Evolutionary conservation across 2,113 vertebrate species (phyloP).

Genomic region (Rhinoptilus africanus): DNA sequence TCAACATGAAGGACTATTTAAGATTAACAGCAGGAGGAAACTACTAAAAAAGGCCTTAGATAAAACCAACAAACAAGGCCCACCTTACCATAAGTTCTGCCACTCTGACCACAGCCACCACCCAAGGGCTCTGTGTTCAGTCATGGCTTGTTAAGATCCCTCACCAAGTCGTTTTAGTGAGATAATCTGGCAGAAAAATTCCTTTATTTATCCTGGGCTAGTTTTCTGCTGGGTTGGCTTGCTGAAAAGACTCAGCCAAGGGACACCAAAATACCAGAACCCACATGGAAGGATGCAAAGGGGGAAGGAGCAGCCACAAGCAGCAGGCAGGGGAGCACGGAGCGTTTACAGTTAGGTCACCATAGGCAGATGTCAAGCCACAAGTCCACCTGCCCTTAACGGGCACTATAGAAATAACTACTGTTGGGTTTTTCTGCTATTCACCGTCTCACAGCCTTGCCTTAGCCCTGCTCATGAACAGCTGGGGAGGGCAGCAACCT

Average conservation of each 20-base stretch:
- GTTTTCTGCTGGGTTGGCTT: neutral
- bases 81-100: neutral
- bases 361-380: neutral
- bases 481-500: neutral
- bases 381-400: neutral
- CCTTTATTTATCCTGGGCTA: neutral
- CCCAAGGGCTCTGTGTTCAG: neutral
- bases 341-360: neutral
- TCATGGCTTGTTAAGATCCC: neutral
- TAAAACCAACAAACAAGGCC: neutral
- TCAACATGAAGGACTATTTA: neutral
- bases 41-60: neutral
- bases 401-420: neutral
- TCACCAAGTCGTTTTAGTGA: neutral
- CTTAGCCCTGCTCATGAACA: accelerated
- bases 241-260: neutral
- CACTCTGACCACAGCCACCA: neutral
- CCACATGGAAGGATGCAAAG: neutral
- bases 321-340: neutral
- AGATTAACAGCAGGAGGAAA: neutral
- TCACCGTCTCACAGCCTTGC: accelerated
- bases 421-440: neutral
- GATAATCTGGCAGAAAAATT: neutral
- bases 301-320: neutral
- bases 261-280: neutral